Evolutionary conservation across 2,888 invertebrate genomes (phyloP), one percentile per base, ranked within the genome.

Genomic region (Yponomeuta sedellus): DNA sequence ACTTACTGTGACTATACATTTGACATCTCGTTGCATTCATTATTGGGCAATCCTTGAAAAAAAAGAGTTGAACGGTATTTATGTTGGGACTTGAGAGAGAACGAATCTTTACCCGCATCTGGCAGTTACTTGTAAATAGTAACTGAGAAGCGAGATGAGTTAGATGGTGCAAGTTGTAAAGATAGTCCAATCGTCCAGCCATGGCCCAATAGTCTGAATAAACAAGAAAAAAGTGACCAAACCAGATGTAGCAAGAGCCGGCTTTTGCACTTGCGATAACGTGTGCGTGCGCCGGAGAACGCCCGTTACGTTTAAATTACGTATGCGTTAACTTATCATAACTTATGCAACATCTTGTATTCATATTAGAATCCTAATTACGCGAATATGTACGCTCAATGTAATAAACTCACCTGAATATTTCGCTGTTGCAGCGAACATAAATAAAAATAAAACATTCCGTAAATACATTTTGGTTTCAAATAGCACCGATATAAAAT

Each of bases 381-480:
- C 10, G 40, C 11, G 16, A 52, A 52, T 34, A 34, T 34, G 25
- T 52, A 8, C 12, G 16, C 44, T 52, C 16, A 52, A 52, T 52
- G 16, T 52, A 22, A 20, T 19, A 12, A 10, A 64, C 64, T 64
- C 28, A 64, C 64, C 64, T n/a, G 57, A 34, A 64, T 64, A 56
- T 57, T 56, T 12, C 22, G 34, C 10, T 19, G 25, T 34, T n/a
- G 10, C 16, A 11, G 57, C 22, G 19, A 64, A 56, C 25, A 64
- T n/a, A 64, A 64, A 64, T 56, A 64, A 28, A 16, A 64, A 12
- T n/a, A 64, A 12, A 28, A 57, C 5, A 25, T 56, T 57, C 25
- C 64, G n/a, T 12, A 64, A 64, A 64, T 64, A 57, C 64, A 64
- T 64, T 10, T 40, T 63, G 62, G 12, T 59, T 59, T 25, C 34